Evolutionary conservation across 2,888 invertebrate genomes (phyloP).

Genomic region (Torymus aiolomorphi): DNA sequence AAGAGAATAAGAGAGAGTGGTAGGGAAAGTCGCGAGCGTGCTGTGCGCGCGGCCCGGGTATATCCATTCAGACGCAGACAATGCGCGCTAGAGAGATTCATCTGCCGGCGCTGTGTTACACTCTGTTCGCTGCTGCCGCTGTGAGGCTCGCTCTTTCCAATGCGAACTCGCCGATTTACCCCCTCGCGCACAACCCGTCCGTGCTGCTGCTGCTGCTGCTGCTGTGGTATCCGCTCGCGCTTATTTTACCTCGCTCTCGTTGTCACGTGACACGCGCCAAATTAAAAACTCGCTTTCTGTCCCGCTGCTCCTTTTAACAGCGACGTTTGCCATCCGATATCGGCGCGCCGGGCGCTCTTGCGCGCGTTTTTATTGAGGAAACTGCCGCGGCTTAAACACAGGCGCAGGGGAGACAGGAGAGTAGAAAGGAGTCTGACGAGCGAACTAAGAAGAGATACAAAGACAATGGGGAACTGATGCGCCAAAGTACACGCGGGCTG

Average conservation of each 20-base stretch:
- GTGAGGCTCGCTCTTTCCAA: conserved; percentile 66
- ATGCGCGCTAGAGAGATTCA: conserved; percentile 71
- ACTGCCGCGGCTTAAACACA: conserved; percentile 31
- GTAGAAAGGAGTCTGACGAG: background rate
- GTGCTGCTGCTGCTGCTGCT: conserved; percentile 16
- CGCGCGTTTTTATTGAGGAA: conserved; percentile 42
- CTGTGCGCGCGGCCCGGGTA: conserved; percentile 56
- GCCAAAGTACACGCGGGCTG: background rate
- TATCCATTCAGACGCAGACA: conserved; percentile 73
- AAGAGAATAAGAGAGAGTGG: conserved; percentile 62
- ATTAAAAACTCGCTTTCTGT: conserved; percentile 74
- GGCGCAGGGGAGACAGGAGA: background rate
- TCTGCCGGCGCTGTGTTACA: conserved; percentile 62
- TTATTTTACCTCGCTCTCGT: conserved; percentile 10
- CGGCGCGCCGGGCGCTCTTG: conserved; percentile 14
- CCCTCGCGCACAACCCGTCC: conserved; percentile 46
- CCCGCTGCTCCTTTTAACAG: conserved; percentile 66
- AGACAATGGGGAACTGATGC: conserved; percentile 26
- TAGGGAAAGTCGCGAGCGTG: conserved; percentile 12
- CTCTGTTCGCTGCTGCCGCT: background rate
- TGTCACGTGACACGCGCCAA: conserved; percentile 69
- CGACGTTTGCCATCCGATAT: conserved; percentile 49
- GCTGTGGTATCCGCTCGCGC: conserved; percentile 15
- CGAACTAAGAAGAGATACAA: conserved; percentile 37
- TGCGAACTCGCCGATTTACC: conserved; percentile 61